Percentiles rank a stretch among this genome's conserved stretches.
phyloP scores from a whole-genome alignment of 2,797 vertebrate species.

The Melanotaenia parkinsoni region DNA sequence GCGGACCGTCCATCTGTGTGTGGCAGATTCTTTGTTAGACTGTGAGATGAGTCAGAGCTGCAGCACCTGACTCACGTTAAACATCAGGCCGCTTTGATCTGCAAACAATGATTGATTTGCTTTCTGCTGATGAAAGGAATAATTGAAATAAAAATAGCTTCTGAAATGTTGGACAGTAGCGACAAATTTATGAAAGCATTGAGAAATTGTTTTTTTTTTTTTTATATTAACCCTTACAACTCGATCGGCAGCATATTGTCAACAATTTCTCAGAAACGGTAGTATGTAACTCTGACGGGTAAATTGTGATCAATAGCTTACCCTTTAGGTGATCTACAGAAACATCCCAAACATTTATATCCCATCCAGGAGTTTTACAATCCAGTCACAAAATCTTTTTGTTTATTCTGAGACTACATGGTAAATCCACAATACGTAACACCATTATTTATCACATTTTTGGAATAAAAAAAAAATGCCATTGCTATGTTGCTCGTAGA shows the following conservation, averaged over 20 bases:
- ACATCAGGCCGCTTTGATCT: constrained; percentile 10
- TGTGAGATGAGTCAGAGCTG: neutral
- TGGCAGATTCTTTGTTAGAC: constrained; percentile 46
- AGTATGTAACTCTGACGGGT: too few species aligned
- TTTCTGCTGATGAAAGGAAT: neutral
- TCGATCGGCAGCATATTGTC: neutral
- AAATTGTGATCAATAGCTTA: too few species aligned
- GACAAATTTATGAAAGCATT: neutral
- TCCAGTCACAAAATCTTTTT: too few species aligned
- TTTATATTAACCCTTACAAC: too few species aligned
- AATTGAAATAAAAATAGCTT: neutral
- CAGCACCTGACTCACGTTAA: constrained; percentile 4
- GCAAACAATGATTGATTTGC: neutral
- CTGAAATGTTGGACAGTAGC: neutral
- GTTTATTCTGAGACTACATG: neutral
- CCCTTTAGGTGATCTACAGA: too few species aligned
- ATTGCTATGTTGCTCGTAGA: neutral
- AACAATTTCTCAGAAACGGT: too few species aligned
- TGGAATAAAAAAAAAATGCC: neutral
- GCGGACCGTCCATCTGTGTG: constrained; percentile 70
- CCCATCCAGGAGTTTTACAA: neutral
- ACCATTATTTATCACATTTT: too few species aligned
- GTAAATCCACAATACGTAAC: too few species aligned
- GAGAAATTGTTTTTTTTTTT: too few species aligned
- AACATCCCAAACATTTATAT: neutral